Evolutionary conservation across 2,888 invertebrate species (phyloP).

Genomic region (Cephus runcator): DNA sequence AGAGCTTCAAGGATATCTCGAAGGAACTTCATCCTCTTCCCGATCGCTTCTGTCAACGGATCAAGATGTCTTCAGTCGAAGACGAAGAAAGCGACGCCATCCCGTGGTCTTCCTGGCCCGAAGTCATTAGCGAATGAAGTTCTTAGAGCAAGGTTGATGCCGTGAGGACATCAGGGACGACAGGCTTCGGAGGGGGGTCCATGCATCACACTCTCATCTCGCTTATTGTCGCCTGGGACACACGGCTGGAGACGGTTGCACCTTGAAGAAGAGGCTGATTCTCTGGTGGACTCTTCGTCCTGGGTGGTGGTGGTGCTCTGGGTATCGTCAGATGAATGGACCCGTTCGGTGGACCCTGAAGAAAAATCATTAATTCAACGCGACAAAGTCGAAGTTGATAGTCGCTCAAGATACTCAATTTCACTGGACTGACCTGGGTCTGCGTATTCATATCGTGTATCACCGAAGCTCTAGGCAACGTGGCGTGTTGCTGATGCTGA

Average conservation of each 20-base stretch:
- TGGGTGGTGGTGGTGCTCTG: constrained; percentile 70
- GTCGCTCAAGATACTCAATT: neutral
- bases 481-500: constrained; percentile 68
- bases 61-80: neutral
- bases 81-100: neutral
- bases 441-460: constrained; percentile 71
- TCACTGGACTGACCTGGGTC: constrained; percentile 44
- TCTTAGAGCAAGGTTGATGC: constrained; percentile 57
- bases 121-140: neutral
- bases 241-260: constrained; percentile 70
- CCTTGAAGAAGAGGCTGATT: constrained; percentile 68
- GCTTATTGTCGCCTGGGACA: constrained; percentile 86
- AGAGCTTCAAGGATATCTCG: neutral
- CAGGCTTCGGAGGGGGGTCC: constrained; percentile 61
- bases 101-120: neutral
- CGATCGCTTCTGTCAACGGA: neutral
- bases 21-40: neutral
- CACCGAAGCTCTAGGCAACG: constrained; percentile 65
- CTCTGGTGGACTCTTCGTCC: constrained; percentile 70
- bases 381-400: neutral
- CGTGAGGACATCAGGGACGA: constrained; percentile 59
- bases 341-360: constrained; percentile 60
- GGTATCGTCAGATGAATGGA: constrained; percentile 70
- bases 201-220: constrained; percentile 90
- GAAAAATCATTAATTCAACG: constrained; percentile 14